These are phyloP conservation scores for Myotis lucifugus DNA, from an alignment of 2,113 vertebrate genomes.

Conservation along the genomic window DNA sequence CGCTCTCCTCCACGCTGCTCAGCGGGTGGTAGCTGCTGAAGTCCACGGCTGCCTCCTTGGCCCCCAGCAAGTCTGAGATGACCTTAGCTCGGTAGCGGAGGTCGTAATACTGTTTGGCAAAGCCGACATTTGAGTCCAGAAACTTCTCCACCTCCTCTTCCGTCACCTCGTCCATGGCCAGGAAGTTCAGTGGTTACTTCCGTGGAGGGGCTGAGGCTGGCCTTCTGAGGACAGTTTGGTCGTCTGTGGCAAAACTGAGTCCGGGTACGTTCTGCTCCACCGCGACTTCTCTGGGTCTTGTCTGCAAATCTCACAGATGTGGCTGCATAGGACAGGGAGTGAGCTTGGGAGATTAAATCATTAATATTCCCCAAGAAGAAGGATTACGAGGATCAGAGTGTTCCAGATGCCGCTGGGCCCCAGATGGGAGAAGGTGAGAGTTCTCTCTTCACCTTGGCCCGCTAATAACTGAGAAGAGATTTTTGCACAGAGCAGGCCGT, in stretches of 20 bases:
- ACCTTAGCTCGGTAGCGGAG: slow-evolving; percentile 85
- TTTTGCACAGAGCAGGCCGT: background rate
- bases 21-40: slow-evolving; percentile 82
- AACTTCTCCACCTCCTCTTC: slow-evolving; percentile 90
- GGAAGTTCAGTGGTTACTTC: background rate
- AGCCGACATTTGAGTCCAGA: slow-evolving; percentile 89
- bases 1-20: slow-evolving; percentile 89
- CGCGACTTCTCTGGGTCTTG: background rate
- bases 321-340: background rate
- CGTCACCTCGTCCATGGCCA: slow-evolving; percentile 72
- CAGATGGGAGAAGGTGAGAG: background rate
- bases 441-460: background rate
- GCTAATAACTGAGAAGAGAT: background rate
- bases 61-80: slow-evolving; percentile 86
- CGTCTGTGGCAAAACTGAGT: background rate
- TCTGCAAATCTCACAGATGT: background rate
- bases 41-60: slow-evolving; percentile 82
- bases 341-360: slow-evolving; percentile 64
- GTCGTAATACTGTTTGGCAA: slow-evolving; percentile 91
- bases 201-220: background rate
- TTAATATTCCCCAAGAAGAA: slow-evolving; percentile 58
- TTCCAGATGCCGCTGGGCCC: background rate
- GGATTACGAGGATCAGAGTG: slow-evolving; percentile 70
- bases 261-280: background rate
- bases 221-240: background rate